Evolutionary conservation across 2,113 vertebrate species (phyloP).

Genomic region (Laticauda colubrina): DNA sequence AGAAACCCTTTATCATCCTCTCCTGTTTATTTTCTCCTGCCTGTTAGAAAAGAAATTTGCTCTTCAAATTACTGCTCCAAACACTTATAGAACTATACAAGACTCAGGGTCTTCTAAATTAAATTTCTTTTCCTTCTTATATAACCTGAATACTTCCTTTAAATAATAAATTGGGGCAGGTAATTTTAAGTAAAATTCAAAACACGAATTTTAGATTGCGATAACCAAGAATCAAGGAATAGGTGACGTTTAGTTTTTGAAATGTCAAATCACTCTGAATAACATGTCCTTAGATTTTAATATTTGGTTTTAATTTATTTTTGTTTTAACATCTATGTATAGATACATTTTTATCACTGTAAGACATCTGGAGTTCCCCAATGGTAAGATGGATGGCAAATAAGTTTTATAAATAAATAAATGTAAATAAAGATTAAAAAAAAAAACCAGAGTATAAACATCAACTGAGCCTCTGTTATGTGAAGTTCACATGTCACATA

Average conservation of each 20-base stretch:
- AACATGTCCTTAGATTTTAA: not conserved
- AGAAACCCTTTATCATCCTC: not conserved
- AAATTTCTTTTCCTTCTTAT: not conserved
- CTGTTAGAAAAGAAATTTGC: not conserved
- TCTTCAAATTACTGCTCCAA: not conserved
- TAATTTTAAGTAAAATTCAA: not conserved
- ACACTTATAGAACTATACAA: not conserved
- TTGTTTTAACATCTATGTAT: not conserved
- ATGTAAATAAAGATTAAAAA: not conserved
- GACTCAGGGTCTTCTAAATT: not conserved
- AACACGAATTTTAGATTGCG: not conserved
- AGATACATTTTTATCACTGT: not conserved
- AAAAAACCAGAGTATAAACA: not conserved
- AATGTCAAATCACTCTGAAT: not conserved
- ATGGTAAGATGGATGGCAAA: not conserved
- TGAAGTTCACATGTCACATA: slow-evolving; percentile 68
- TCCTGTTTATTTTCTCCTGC: not conserved
- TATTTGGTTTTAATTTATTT: not conserved
- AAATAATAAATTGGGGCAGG: not conserved
- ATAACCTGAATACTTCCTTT: not conserved
- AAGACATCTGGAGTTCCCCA: not conserved
- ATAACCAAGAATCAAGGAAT: not conserved
- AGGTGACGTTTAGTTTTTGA: not conserved
- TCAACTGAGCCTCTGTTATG: not conserved
- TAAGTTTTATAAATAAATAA: not conserved